Evolutionary conservation across 2,797 vertebrate species (phyloP), one percentile per base, ranked within the genome.

Genomic region (Sebastes trivittatus): DNA sequence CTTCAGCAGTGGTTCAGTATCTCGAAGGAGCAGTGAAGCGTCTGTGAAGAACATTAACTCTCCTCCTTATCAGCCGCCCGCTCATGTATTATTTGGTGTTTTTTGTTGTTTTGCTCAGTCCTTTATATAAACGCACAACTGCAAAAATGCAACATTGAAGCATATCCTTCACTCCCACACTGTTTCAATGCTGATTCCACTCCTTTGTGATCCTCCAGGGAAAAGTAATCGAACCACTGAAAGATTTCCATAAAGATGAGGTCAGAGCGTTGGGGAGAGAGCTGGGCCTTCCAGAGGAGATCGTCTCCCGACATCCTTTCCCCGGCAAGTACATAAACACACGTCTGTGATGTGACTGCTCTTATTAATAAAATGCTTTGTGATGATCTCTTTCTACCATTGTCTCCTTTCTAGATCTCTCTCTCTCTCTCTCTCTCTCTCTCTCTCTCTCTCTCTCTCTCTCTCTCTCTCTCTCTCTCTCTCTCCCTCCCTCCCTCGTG

Each of bases 231-330:
- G 98, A 99, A 89, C 98, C 98, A 1, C 94, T 99, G 92, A 99
- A 98, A 93, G 98, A 99, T 92, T 99, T 99, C 77, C 98, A 99
- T 94, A 99, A 99, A 92, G 98, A 99, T 91, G 98, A 99, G 93
- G 98, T 99, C 62, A 92, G 98, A 94, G 96, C 97, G 22, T 94
- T 99, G 63, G 98, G 98, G 7, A 96, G 98, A 92, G 98, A 99
- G 84, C 96, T 99, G 67, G 98, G 97, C 29, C 96, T 99, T 74
- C 98, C 98, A 34, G 98, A 99, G 75, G 98, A 99, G 82, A 96
- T 99, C 27, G 97, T 99, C 77, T 97, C 94, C 13, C 95, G 98
- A 87, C 98, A 99, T 89, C 98, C 98, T 52, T 99, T 99, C 93
- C 98, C 98, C 93, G 98, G 98, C 97, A 94, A 91, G 80, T 74